A percentile compares a stretch with the other conserved stretches of the same genome.
Conservation (phyloP, 2,888 invertebrate genomes). For the Subacronicta megacephala region DNA sequence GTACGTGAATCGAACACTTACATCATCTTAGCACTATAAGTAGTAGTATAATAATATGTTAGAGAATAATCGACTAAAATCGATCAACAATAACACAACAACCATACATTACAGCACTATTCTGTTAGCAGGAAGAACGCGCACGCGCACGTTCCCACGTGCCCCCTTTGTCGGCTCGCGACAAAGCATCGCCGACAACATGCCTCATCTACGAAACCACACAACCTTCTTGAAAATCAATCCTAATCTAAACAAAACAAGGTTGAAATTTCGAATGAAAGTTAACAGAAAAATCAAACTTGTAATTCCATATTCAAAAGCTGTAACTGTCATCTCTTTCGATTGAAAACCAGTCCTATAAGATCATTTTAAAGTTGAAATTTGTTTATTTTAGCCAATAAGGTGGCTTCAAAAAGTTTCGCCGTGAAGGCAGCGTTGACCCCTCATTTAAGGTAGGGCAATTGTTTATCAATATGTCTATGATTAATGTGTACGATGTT, state of each 20-base stretch:
- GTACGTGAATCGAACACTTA: conserved; percentile 38
- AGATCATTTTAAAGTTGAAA: conserved; percentile 34
- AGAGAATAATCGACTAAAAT: conserved; percentile 70
- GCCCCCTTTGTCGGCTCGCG: conserved; percentile 85
- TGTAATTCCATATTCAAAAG: conserved; percentile 50
- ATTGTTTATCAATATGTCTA: conserved; percentile 88
- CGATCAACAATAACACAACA: conserved; percentile 75
- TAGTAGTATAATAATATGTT: conserved; percentile 52
- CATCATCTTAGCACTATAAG: conserved; percentile 35
- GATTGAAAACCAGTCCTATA: conserved; percentile 41
- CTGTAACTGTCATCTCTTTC: conserved; percentile 35
- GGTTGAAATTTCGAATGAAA: conserved; percentile 49
- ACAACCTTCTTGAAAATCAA: conserved; percentile 52
- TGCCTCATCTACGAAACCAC: conserved; percentile 69
- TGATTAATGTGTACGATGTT: conserved; percentile 83
- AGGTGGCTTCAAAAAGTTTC: conserved; percentile 52
- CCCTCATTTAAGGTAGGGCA: conserved; percentile 88
- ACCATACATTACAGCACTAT: conserved; percentile 78
- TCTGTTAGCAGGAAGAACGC: conserved; percentile 75
- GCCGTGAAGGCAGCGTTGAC: conserved; percentile 73
- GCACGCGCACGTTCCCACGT: conserved; percentile 88
- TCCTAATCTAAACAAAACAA: conserved; percentile 52
- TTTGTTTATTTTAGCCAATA: conserved; percentile 28
- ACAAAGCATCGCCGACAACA: conserved; percentile 86
- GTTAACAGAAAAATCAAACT: conserved; percentile 69